phyloP scores from a whole-genome alignment of 1,140 invertebrate species.

The Ceratosolen fusciceps region DNA sequence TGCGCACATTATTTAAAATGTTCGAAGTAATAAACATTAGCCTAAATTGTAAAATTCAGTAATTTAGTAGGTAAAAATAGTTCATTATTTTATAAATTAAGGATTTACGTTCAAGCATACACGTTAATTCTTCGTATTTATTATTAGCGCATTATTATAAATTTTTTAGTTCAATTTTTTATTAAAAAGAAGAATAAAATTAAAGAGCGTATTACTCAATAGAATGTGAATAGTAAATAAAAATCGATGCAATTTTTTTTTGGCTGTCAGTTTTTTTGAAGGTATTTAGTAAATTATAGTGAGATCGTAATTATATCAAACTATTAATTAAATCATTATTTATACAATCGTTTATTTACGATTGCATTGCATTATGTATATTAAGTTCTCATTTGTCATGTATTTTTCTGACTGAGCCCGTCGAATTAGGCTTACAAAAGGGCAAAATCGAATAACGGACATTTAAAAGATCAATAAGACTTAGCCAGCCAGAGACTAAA shows the following conservation, averaged over 20 bases:
- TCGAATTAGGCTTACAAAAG: slow-evolving; percentile 40
- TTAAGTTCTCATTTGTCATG: slow-evolving; percentile 33
- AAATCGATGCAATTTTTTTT: slow-evolving; percentile 15
- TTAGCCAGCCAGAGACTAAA: slow-evolving; percentile 13
- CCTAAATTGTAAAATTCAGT: slow-evolving; percentile 30
- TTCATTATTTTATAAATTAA: slow-evolving; percentile 32
- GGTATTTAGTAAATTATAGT: slow-evolving; percentile 36
- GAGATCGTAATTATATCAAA: slow-evolving; percentile 35
- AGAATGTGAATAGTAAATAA: not conserved
- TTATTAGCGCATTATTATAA: slow-evolving; percentile 30
- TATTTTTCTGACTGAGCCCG: slow-evolving; percentile 43
- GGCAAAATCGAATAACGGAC: slow-evolving; percentile 29
- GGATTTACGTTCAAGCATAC: slow-evolving; percentile 34
- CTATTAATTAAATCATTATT: slow-evolving; percentile 38
- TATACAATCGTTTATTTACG: slow-evolving; percentile 30
- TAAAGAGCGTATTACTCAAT: not conserved
- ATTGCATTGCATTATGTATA: slow-evolving; percentile 37
- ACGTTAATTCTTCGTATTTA: slow-evolving; percentile 33
- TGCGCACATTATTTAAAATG: slow-evolving; percentile 21
- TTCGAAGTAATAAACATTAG: slow-evolving; percentile 36
- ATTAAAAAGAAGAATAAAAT: slow-evolving; percentile 8
- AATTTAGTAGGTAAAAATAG: slow-evolving; percentile 21
- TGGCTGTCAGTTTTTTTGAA: slow-evolving; percentile 31
- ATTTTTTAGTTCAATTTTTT: slow-evolving; percentile 21
- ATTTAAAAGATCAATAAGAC: slow-evolving; percentile 29